Conservation (phyloP, 2,888 invertebrate genomes). For the Cyrtodaria siliqua region DNA sequence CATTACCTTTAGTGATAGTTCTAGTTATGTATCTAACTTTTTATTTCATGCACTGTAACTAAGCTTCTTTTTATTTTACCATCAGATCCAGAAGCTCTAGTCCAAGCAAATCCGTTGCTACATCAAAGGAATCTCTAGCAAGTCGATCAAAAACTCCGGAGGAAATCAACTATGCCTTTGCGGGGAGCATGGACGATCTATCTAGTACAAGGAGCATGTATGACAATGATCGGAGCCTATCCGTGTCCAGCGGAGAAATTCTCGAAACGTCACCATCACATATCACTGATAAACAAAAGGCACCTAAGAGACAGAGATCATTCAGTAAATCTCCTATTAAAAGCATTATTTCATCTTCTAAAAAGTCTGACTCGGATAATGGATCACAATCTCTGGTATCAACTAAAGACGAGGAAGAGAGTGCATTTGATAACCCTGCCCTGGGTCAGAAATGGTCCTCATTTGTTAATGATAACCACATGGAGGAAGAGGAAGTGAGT, state of each 20-base stretch:
- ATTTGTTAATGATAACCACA: conserved; percentile 65
- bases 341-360: conserved; percentile 31
- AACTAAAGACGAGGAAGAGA: conserved; percentile 49
- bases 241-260: conserved; percentile 54
- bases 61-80: neutral
- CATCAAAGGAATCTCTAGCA: conserved; percentile 51
- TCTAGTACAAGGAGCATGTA: conserved; percentile 33
- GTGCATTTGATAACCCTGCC: conserved; percentile 76
- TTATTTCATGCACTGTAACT: too few species aligned
- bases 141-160: conserved; percentile 59
- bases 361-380: conserved; percentile 29
- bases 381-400: conserved; percentile 38
- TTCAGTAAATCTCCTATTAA: conserved; percentile 53
- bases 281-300: conserved; percentile 13
- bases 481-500: conserved; percentile 52
- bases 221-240: conserved; percentile 42
- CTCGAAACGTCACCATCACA: conserved; percentile 18
- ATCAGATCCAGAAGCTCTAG: conserved; percentile 50
- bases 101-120: conserved; percentile 41
- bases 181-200: conserved; percentile 57
- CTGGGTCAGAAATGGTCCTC: conserved; percentile 70
- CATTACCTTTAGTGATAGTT: too few species aligned
- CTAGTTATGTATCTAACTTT: too few species aligned
- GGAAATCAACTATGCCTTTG: conserved; percentile 68
- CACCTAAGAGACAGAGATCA: conserved; percentile 37